Conservation (phyloP, 2,113 vertebrate species). For the Motacilla tschutschensis region DNA sequence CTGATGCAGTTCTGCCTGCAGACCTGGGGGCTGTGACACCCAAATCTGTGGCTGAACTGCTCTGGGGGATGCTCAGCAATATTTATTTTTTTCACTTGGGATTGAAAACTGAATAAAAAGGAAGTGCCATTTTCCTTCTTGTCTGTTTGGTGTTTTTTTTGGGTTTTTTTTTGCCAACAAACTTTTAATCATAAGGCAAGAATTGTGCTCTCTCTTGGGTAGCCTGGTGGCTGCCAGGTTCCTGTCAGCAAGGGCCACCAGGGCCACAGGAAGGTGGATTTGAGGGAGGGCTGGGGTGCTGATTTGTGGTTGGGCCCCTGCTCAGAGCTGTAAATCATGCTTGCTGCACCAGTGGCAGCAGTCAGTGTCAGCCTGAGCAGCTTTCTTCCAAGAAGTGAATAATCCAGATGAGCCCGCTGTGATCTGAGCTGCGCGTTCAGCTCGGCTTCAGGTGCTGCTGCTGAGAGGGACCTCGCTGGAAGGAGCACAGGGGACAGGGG, state of each 20-base stretch:
- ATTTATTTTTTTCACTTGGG: not conserved
- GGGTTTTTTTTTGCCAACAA: not conserved
- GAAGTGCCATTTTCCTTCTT: not conserved
- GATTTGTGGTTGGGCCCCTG: not conserved
- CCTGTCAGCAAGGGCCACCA: not conserved
- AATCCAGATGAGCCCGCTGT: not conserved
- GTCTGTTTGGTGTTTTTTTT: not conserved
- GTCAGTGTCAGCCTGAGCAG: not conserved
- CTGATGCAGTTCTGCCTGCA: not conserved
- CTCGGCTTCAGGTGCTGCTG: not conserved
- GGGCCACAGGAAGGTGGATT: not conserved
- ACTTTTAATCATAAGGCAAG: not conserved
- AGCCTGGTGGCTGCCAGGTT: not conserved
- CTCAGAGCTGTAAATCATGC: not conserved
- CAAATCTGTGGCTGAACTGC: not conserved
- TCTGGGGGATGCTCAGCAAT: not conserved
- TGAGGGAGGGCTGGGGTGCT: not conserved
- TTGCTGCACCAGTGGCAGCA: not conserved
- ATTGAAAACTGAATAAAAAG: not conserved
- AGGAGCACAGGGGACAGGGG: not conserved
- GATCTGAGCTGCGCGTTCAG: not conserved
- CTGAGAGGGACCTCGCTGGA: not conserved
- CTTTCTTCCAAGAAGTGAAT: slow-evolving; percentile 2
- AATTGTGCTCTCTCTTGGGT: fast-evolving
- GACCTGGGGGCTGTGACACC: not conserved